Percentiles rank a stretch among this genome's conserved stretches.
phyloP scores from a whole-genome alignment of 2,888 invertebrate species.

The Koerneria pararmatus region DNA sequence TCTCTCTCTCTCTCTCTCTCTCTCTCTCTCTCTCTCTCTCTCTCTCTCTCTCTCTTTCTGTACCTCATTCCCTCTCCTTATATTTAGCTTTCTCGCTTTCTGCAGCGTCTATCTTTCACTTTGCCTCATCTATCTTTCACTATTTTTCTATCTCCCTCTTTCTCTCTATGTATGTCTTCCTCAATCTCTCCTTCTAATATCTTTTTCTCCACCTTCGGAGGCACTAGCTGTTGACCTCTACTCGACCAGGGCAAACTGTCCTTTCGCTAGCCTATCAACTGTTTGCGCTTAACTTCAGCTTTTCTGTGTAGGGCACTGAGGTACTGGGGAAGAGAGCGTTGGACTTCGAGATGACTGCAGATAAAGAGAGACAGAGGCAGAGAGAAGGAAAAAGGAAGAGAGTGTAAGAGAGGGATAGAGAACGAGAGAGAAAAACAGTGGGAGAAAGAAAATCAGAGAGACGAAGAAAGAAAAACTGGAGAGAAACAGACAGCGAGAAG shows the following conservation, averaged over 20 bases:
- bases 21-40: constrained; percentile 6
- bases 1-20: constrained; percentile 24
- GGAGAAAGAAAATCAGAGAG: constrained; percentile 9
- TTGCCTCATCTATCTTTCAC: constrained; percentile 2
- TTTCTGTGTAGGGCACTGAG: no score
- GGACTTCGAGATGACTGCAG: no score
- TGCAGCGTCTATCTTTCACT: constrained; percentile 3
- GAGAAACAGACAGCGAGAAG: constrained; percentile 14
- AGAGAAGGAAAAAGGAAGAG: not conserved
- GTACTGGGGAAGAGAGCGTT: no score
- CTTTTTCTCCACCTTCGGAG: no score
- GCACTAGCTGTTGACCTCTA: no score
- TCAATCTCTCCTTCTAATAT: no score
- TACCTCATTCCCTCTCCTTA: constrained; percentile 15
- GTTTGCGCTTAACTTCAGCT: no score
- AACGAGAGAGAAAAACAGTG: constrained; percentile 9
- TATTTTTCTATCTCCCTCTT: not conserved
- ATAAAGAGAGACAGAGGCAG: not conserved
- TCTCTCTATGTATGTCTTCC: constrained; percentile 5
- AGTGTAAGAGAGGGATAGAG: constrained; percentile 10
- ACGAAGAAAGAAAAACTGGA: not conserved
- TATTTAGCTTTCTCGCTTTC: constrained; percentile 9
- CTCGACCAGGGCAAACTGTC: no score
- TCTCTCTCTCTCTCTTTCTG: constrained; percentile 18
- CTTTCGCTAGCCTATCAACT: no score